Conservation (phyloP, 2,888 invertebrate species). For the Drosophila neoperkinsi region DNA sequence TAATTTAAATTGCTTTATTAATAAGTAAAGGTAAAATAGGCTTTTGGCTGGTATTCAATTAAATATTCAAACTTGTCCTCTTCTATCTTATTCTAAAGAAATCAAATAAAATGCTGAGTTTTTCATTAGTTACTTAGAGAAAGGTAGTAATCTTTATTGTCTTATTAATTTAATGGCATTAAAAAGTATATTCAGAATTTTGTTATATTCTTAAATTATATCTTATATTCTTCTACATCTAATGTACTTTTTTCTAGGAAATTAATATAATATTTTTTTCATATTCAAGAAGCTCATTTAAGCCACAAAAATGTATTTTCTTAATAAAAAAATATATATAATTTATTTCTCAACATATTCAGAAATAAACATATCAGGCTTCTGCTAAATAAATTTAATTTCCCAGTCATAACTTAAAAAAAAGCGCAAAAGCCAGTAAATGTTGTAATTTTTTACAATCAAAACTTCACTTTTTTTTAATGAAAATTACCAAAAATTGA, state of each 20-base stretch:
- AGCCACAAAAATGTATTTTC: not conserved
- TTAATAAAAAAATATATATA: not conserved
- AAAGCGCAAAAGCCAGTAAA: not conserved
- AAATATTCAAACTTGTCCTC: not conserved
- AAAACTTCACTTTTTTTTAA: not conserved
- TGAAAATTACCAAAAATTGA: not conserved
- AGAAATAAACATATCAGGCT: not conserved
- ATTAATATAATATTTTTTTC: not conserved
- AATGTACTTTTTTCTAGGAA: not conserved
- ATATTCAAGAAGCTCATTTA: accelerated
- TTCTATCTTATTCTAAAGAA: not conserved
- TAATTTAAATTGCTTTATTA: not conserved
- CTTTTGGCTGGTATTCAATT: not conserved
- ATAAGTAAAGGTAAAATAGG: not conserved
- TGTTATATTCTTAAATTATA: not conserved
- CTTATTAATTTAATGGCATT: not conserved
- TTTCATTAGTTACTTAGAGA: not conserved
- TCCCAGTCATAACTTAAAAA: not conserved
- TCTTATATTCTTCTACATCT: not conserved
- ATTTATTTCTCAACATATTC: not conserved
- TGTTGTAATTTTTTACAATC: not conserved
- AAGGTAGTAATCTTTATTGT: not conserved
- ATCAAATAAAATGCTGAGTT: not conserved
- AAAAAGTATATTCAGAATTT: not conserved
- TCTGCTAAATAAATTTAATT: not conserved